Percentiles rank a stretch among this genome's conserved stretches.
Evolutionary conservation across 1,140 invertebrate genomes (phyloP).

Genomic region (Theocolax elegans): DNA sequence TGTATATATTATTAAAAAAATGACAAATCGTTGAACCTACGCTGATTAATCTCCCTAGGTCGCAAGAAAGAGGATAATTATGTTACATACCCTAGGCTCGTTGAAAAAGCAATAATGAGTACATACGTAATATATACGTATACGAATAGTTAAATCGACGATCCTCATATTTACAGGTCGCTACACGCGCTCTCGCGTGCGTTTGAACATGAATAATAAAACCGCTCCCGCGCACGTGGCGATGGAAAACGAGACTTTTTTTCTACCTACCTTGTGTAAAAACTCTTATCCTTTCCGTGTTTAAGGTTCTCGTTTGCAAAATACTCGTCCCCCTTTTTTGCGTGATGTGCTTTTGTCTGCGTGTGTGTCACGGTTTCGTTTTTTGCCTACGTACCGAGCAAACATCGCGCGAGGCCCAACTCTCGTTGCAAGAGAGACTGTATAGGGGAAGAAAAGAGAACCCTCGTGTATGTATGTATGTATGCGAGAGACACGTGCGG

Average conservation of each 20-base stretch:
- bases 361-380: background rate
- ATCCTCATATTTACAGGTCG: background rate
- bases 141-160: slow-evolving; percentile 10
- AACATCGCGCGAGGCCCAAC: background rate
- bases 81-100: too few relatives aligned
- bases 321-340: slow-evolving; percentile 10
- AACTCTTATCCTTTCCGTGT: background rate
- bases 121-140: background rate
- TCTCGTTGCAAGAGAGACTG: too few relatives aligned
- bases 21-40: too few relatives aligned
- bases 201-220: slow-evolving; percentile 28
- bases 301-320: slow-evolving; percentile 6
- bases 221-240: slow-evolving; percentile 5
- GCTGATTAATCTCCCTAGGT: too few relatives aligned
- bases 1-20: too few relatives aligned
- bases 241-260: background rate
- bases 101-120: slow-evolving; percentile 25
- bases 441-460: too few relatives aligned
- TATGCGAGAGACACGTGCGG: slow-evolving; percentile 11
- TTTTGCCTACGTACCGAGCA: background rate
- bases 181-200: background rate
- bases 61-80: too few relatives aligned
- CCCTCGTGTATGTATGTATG: too few relatives aligned
- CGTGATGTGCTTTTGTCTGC: background rate
- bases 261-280: background rate